Percentiles rank a stretch among this genome's conserved stretches.
Evolutionary conservation across 2,888 invertebrate species (phyloP).

Genomic region (Drosophila acutilabella): DNA sequence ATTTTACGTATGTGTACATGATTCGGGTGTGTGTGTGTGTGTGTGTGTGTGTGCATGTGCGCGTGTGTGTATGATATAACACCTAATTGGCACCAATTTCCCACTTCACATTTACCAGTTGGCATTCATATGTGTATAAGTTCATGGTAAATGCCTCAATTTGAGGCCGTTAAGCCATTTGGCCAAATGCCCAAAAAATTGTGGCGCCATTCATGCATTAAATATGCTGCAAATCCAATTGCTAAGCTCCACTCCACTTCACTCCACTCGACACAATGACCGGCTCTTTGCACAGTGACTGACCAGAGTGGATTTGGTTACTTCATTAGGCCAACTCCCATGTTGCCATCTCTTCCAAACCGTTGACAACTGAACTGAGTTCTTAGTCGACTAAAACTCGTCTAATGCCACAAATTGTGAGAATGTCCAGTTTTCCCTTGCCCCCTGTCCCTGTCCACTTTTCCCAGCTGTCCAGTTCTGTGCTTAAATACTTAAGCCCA

Average conservation of each 20-base stretch:
- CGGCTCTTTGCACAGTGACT: slow-evolving; percentile 30
- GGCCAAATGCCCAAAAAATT: slow-evolving; percentile 67
- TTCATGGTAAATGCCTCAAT: slow-evolving; percentile 70
- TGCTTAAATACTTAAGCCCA: slow-evolving; percentile 77
- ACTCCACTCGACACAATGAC: neutral
- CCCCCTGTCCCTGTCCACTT: neutral
- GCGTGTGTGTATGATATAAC: slow-evolving; percentile 21
- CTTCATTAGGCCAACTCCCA: slow-evolving; percentile 66
- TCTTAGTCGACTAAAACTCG: slow-evolving; percentile 64
- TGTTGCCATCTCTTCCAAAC: slow-evolving; percentile 20
- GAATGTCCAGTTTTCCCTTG: slow-evolving; percentile 30
- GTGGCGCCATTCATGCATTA: slow-evolving; percentile 74
- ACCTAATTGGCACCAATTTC: slow-evolving; percentile 52
- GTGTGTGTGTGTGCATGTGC: slow-evolving; percentile 6
- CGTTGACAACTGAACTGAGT: slow-evolving; percentile 63
- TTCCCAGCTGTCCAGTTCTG: slow-evolving; percentile 27
- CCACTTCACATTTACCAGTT: slow-evolving; percentile 13
- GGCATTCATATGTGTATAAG: slow-evolving; percentile 33
- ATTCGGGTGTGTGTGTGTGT: slow-evolving; percentile 7
- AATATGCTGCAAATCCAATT: slow-evolving; percentile 77
- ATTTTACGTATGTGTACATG: slow-evolving; percentile 21
- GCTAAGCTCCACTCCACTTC: slow-evolving; percentile 56
- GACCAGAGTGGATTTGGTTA: slow-evolving; percentile 72
- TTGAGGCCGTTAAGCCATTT: slow-evolving; percentile 60
- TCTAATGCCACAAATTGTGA: slow-evolving; percentile 71